A percentile compares a stretch with the other conserved stretches of the same genome.
phyloP scores from a whole-genome alignment of 2,797 vertebrate genomes.

The Telmatherina bonti region DNA sequence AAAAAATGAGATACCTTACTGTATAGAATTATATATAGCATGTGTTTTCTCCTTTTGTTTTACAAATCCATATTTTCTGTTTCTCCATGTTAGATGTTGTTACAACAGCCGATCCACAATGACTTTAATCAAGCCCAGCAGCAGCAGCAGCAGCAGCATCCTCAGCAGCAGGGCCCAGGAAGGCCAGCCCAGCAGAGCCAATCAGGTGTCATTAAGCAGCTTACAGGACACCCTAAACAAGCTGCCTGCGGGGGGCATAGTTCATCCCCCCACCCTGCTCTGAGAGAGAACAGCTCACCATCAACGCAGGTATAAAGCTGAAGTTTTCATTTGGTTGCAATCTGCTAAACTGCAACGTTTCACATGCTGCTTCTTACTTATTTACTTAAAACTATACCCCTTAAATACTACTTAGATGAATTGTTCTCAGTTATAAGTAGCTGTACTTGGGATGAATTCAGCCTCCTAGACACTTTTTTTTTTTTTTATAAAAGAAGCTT shows the following conservation, averaged over 20 bases:
- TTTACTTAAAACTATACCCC: too few species aligned
- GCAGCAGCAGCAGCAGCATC: slow-evolving; percentile 43
- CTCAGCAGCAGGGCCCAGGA: slow-evolving; percentile 75
- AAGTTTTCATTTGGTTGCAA: too few species aligned
- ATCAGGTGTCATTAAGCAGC: slow-evolving; percentile 74
- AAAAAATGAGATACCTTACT: too few species aligned
- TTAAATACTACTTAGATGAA: too few species aligned
- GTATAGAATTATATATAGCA: background rate
- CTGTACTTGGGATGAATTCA: too few species aligned
- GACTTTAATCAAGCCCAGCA: slow-evolving; percentile 75
- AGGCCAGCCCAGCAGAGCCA: slow-evolving; percentile 61
- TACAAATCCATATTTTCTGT: slow-evolving; percentile 26
- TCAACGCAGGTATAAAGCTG: slow-evolving; percentile 84
- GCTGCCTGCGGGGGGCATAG: slow-evolving; percentile 67
- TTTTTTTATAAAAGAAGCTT: too few species aligned
- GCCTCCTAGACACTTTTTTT: too few species aligned
- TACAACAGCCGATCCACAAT: slow-evolving; percentile 81
- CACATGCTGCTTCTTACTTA: too few species aligned
- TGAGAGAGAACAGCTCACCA: slow-evolving; percentile 77
- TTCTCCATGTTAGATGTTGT: slow-evolving; percentile 83
- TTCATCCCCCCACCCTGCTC: slow-evolving; percentile 71
- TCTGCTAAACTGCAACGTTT: background rate
- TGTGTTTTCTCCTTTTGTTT: background rate
- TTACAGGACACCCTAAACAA: slow-evolving; percentile 71
- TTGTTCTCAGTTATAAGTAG: too few species aligned